Percentiles rank a stretch among this genome's conserved stretches.
Evolutionary conservation across 2,888 invertebrate genomes (phyloP).

Genomic region (Scrobipalpa costella): DNA sequence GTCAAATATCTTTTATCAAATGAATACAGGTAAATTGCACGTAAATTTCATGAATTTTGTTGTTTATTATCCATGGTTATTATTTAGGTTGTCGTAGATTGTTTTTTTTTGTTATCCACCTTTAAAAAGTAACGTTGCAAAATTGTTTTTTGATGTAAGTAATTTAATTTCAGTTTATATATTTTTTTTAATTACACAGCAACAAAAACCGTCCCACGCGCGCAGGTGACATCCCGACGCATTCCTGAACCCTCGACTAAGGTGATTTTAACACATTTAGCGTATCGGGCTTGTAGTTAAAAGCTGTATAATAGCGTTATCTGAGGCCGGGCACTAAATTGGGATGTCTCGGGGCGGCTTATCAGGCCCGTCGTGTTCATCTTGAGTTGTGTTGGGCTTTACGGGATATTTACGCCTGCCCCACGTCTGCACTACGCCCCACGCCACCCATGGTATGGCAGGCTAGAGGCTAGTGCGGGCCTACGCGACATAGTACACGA

Average conservation of each 20-base stretch:
- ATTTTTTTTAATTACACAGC: neutral
- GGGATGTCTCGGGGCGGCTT: constrained; percentile 78
- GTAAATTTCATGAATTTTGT: no score
- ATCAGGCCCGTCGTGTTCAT: constrained; percentile 77
- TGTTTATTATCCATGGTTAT: no score
- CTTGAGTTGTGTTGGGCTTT: constrained; percentile 81
- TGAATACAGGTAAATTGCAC: no score
- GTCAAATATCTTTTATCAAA: no score
- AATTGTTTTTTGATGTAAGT: no score
- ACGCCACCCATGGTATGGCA: constrained; percentile 31
- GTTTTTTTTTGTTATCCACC: no score
- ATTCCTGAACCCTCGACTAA: constrained; percentile 57
- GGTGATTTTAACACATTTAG: constrained; percentile 76
- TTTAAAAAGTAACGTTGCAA: no score
- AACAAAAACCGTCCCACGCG: constrained; percentile 15
- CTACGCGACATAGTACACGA: constrained; percentile 69
- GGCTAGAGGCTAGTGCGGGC: constrained; percentile 53
- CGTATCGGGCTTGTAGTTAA: constrained; percentile 78
- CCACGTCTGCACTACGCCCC: constrained; percentile 30
- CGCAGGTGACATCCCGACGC: constrained; percentile 51
- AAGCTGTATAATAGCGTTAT: constrained; percentile 81
- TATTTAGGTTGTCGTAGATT: no score
- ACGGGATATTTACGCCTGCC: constrained; percentile 72
- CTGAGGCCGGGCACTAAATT: constrained; percentile 77
- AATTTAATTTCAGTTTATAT: neutral